phyloP scores from a whole-genome alignment of 2,888 invertebrate genomes.

The Creontiades dilutus region DNA sequence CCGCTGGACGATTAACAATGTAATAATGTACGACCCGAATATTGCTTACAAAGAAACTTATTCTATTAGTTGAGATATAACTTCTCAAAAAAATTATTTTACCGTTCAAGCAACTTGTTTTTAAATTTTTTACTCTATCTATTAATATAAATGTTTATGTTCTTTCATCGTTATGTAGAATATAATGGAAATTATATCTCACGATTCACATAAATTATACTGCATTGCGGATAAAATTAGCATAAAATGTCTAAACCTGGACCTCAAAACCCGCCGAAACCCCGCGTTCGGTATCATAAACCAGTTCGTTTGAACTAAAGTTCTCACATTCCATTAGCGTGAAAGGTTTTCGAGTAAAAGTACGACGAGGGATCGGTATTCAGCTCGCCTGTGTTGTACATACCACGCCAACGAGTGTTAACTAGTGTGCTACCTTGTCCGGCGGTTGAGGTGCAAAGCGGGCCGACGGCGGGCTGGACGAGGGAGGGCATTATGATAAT shows the following conservation, averaged over 20 bases:
- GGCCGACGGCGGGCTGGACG: neutral
- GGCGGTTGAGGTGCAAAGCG: conserved; percentile 10
- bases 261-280: neutral
- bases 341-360: conserved; percentile 17
- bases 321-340: conserved; percentile 39
- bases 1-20: no score
- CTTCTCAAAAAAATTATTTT: no score
- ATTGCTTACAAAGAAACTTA: no score
- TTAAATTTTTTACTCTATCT: no score
- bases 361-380: conserved; percentile 17
- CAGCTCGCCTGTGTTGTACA: neutral
- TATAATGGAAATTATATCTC: neutral
- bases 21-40: no score
- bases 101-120: no score
- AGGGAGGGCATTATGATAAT: conserved; percentile 66
- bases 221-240: conserved; percentile 8
- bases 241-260: neutral
- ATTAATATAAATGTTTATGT: no score
- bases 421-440: conserved; percentile 52
- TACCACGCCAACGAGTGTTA: conserved; percentile 45
- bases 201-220: neutral
- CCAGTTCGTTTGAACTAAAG: conserved; percentile 14
- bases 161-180: no score
- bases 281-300: neutral
- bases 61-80: no score